Percentiles rank a stretch among this genome's conserved stretches.
phyloP scores from a whole-genome alignment of 2,888 invertebrate species.

The Oxyscelio sp. region DNA sequence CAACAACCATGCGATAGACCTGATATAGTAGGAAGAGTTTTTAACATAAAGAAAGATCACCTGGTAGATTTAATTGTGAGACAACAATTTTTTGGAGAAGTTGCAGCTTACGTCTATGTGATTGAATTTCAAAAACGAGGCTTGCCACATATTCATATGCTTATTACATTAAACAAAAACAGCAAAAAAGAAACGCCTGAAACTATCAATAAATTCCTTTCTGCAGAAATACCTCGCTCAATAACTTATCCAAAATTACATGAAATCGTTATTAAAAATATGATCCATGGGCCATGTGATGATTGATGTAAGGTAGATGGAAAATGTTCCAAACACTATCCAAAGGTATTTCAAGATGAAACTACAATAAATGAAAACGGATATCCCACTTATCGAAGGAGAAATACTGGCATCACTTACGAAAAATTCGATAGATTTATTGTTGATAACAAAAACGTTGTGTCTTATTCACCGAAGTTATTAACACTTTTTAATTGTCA shows the following conservation, averaged over 20 bases:
- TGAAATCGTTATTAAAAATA: slow-evolving; percentile 81
- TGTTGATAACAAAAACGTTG: slow-evolving; percentile 83
- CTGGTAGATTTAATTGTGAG: slow-evolving; percentile 15
- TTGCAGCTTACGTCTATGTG: too few relatives aligned
- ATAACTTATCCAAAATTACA: slow-evolving; percentile 77
- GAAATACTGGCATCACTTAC: slow-evolving; percentile 69
- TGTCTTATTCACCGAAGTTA: slow-evolving; percentile 77
- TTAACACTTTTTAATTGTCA: slow-evolving; percentile 70
- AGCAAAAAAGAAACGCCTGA: slow-evolving; percentile 69
- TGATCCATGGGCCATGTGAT: slow-evolving; percentile 83
- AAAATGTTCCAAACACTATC: too few relatives aligned
- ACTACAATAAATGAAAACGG: too few relatives aligned
- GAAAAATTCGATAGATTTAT: slow-evolving; percentile 54
- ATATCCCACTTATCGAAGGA: slow-evolving; percentile 77
- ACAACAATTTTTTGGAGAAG: not conserved
- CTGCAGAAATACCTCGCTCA: slow-evolving; percentile 78
- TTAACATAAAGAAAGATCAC: too few relatives aligned
- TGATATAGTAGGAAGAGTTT: slow-evolving; percentile 39
- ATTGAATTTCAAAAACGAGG: too few relatives aligned
- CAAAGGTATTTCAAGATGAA: slow-evolving; percentile 76
- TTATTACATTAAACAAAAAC: not conserved
- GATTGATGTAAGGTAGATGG: too few relatives aligned
- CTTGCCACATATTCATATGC: too few relatives aligned
- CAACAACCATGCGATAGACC: slow-evolving; percentile 59
- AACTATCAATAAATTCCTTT: slow-evolving; percentile 77